phyloP scores from a whole-genome alignment of 23 tunicate genomes.

The Halocynthia roretzi region DNA sequence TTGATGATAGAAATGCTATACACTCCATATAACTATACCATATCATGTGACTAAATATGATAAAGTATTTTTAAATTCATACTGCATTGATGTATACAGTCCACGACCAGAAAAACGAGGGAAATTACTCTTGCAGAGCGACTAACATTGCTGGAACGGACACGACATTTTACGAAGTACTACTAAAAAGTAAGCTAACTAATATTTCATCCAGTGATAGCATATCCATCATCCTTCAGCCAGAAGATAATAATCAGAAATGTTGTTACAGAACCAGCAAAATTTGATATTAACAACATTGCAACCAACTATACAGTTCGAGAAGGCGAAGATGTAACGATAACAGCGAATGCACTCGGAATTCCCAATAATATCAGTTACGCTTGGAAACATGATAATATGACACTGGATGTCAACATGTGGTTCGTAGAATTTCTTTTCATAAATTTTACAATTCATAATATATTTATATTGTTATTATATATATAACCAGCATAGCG shows the following conservation, averaged over 20 bases:
- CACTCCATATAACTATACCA: not conserved
- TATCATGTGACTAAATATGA: not conserved
- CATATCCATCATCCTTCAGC: not conserved
- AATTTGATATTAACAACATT: not conserved
- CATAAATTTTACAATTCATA: too few relatives aligned
- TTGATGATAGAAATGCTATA: too few relatives aligned
- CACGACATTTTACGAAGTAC: not conserved
- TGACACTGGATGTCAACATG: not conserved
- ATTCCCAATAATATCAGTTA: conserved; percentile 58
- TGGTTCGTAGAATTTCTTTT: too few relatives aligned
- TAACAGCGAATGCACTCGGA: conserved; percentile 27
- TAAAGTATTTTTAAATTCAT: not conserved
- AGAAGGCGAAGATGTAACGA: conserved; percentile 56
- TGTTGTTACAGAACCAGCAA: conserved; percentile 29
- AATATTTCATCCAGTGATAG: not conserved
- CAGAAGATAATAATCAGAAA: not conserved
- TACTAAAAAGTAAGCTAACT: conserved; percentile 19
- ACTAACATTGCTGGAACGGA: conserved; percentile 37
- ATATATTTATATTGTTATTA: too few relatives aligned
- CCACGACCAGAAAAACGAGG: conserved; percentile 20
- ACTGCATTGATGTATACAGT: conserved; percentile 1
- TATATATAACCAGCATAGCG: too few relatives aligned
- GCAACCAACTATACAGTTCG: not conserved
- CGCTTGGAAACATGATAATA: conserved; percentile 17
- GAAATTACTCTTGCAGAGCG: conserved; percentile 53